Conservation (phyloP, 1,140 invertebrate genomes). For the Sarcophaga bullata region DNA sequence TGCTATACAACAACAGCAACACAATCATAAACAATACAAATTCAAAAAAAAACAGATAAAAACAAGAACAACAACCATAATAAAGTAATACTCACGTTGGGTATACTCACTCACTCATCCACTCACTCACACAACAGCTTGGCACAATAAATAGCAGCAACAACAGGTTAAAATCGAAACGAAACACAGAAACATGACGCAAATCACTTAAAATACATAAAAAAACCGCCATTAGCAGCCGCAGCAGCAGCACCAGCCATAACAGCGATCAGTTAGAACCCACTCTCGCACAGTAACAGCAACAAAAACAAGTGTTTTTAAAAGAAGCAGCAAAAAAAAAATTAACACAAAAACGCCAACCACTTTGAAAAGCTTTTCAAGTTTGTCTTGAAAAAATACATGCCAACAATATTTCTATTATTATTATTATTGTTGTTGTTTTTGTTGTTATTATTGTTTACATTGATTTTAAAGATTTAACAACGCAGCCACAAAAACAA, state of each 20-base stretch:
- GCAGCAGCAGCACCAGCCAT: neutral
- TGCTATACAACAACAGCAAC: constrained; percentile 9
- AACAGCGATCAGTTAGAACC: neutral
- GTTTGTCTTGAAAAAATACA: constrained; percentile 19
- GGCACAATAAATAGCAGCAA: neutral
- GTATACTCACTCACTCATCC: no score
- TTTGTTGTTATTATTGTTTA: no score
- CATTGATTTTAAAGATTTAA: neutral
- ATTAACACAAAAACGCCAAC: neutral
- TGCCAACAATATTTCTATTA: neutral
- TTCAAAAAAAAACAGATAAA: no score
- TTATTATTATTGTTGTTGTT: no score
- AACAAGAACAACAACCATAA: no score
- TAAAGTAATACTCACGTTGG: neutral
- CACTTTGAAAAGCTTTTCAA: constrained; percentile 12
- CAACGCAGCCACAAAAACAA: constrained; percentile 10
- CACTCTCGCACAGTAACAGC: neutral
- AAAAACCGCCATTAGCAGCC: neutral
- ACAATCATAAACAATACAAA: neutral
- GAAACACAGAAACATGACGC: constrained; percentile 32
- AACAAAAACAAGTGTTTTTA: no score
- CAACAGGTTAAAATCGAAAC: neutral
- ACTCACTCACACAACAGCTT: no score
- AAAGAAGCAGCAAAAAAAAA: neutral
- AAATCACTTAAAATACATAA: constrained; percentile 21